A percentile compares a stretch with the other conserved stretches of the same genome.
These are phyloP conservation scores for Melinopterus prodromus DNA, from an alignment of 2,888 invertebrate species.

Conservation along the genomic window DNA sequence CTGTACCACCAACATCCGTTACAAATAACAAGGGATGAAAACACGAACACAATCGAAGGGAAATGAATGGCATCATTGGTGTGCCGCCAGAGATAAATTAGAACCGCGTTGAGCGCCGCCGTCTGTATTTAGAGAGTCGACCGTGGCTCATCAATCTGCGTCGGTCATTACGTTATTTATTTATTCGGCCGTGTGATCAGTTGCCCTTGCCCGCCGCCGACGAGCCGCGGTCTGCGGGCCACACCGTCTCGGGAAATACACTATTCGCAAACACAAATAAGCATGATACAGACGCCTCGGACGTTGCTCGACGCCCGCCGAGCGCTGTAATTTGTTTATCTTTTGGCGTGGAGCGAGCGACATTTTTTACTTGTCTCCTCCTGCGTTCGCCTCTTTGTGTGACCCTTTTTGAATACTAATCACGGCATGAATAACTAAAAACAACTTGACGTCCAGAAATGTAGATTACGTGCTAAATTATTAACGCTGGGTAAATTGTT, in stretches of 20 bases:
- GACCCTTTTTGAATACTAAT: background rate
- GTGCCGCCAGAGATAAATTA: background rate
- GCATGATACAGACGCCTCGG: background rate
- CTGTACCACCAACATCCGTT: background rate
- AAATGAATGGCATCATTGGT: background rate
- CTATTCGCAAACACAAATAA: conserved; percentile 4
- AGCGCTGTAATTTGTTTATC: background rate
- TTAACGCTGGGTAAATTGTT: background rate
- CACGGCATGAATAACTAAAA: background rate
- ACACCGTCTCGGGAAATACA: background rate
- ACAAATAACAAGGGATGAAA: background rate
- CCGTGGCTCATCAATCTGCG: background rate
- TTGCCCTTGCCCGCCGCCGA: background rate
- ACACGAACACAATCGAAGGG: background rate
- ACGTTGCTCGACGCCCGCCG: background rate
- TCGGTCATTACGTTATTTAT: conserved; percentile 4
- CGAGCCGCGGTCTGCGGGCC: background rate
- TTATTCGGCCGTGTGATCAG: background rate
- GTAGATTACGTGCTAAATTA: background rate
- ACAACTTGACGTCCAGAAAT: background rate
- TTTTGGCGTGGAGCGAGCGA: background rate
- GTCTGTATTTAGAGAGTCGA: background rate
- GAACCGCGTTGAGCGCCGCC: background rate
- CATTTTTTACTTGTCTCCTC: background rate
- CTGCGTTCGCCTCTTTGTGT: background rate